Evolutionary conservation across 2,888 invertebrate species (phyloP), one percentile per base, ranked within the genome.

Genomic region (Eledona agricola): DNA sequence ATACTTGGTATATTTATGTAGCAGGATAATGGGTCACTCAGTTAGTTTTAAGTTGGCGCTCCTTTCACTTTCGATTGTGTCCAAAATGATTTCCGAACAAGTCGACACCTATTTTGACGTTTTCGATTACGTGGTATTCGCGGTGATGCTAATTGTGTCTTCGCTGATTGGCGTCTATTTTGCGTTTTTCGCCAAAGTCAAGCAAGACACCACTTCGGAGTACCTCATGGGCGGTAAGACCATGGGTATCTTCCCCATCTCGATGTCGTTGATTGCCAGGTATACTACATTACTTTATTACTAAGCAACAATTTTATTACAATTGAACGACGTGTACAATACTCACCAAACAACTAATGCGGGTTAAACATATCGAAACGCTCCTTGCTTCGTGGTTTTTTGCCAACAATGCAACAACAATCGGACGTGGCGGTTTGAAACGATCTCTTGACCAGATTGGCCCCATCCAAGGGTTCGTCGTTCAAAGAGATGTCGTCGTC

Each of bases 181-280:
- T 62, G 88, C 85, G 2, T 87, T 85, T 73, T 86, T 83, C 67
- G 85, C 87, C 1, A 79, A 79, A 57, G 80, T 83, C 65, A 87
- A 85, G 64, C 83, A 85, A 60, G 84, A 88, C 65, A 87, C 87
- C 0, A 86, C 88, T 0, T 74, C 81, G 10, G 88, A 89, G 64
- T 89, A 88, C 64, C 78, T 89, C 46, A 84, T 88, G 80, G 89
- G 88, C 3, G 87, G 88, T 11, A 87, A 87, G 67, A 85, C 83
- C 4, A 88, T 89, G 87, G 86, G 87, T n/a, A 83, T 88, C 62
- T 85, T 88, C 63, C 88, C 88, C 0, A 87, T 89, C 67, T 87
- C 88, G 38, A 87, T 88, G 86, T 88, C 88, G 6, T 75, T 89
- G 51, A 86, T 89, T 60, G 87, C 88, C 65, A 88, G 88, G 88